A percentile compares a stretch with the other conserved stretches of the same genome.
Evolutionary conservation across 2,797 vertebrate species (phyloP).

Genomic region (Phrynocephalus forsythii): DNA sequence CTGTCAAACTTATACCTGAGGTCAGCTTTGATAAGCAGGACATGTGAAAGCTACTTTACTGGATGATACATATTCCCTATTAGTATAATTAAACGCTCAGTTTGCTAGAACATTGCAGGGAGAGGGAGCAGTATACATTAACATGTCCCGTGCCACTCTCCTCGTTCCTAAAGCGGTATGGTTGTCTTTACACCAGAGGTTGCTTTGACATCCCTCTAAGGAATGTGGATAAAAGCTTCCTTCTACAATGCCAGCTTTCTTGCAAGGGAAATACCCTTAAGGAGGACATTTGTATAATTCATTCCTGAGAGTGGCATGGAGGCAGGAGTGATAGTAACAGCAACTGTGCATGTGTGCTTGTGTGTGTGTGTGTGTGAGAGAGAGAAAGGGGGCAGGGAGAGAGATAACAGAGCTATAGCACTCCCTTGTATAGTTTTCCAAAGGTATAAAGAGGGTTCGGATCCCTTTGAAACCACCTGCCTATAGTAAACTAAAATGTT

Average conservation of each 20-base stretch:
- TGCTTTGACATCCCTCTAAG: neutral
- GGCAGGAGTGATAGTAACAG: neutral
- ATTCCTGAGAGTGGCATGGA: neutral
- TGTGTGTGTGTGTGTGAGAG: neutral
- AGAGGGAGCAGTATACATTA: neutral
- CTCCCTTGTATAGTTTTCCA: neutral
- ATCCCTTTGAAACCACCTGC: neutral
- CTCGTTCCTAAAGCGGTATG: no score
- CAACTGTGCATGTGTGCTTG: neutral
- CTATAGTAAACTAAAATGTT: neutral
- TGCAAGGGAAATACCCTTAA: neutral
- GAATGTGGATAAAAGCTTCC: neutral
- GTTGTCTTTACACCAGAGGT: neutral
- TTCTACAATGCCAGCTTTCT: neutral
- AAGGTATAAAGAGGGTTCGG: neutral
- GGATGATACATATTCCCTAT: no score
- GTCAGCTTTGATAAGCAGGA: constrained; percentile 4
- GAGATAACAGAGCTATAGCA: neutral
- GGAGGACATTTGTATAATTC: neutral
- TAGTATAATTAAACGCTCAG: neutral
- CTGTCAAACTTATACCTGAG: neutral
- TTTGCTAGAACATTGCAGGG: neutral
- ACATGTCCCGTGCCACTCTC: neutral
- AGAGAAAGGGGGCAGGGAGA: neutral
- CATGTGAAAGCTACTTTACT: neutral